Evolutionary conservation across 2,797 vertebrate genomes (phyloP).

Genomic region (Nyctibius grandis): DNA sequence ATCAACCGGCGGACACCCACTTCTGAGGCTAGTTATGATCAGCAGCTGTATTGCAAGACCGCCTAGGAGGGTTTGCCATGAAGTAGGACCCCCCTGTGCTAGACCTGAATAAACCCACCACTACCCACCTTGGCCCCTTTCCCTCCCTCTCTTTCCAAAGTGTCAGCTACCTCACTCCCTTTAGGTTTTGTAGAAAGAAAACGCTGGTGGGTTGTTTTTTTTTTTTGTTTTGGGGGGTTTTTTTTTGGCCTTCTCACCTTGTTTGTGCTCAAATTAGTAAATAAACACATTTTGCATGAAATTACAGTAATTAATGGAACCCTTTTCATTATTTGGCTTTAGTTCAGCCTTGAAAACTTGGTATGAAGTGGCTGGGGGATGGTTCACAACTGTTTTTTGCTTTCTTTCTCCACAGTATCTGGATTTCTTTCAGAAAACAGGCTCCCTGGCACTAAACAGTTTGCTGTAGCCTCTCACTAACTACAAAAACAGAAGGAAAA

Average conservation of each 20-base stretch:
- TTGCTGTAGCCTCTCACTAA: not conserved
- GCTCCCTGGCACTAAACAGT: not conserved
- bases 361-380: not conserved
- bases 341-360: not conserved
- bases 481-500: constrained; percentile 41
- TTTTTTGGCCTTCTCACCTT: not conserved
- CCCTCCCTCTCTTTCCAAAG: not conserved
- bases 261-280: not conserved
- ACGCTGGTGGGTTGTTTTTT: not conserved
- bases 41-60: not conserved
- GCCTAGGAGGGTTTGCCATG: not conserved
- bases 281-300: not conserved
- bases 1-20: not conserved
- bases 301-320: not conserved
- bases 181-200: not conserved
- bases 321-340: not conserved
- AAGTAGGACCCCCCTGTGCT: not conserved
- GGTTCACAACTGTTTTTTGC: not conserved
- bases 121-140: not conserved
- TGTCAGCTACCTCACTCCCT: not conserved
- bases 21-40: not conserved
- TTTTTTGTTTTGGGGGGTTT: not conserved
- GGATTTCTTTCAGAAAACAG: constrained; percentile 4
- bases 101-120: not conserved
- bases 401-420: not conserved